Percentiles rank a stretch among this genome's conserved stretches.
Conservation (phyloP, 2,888 invertebrate species). For the Rosalia funebris region DNA sequence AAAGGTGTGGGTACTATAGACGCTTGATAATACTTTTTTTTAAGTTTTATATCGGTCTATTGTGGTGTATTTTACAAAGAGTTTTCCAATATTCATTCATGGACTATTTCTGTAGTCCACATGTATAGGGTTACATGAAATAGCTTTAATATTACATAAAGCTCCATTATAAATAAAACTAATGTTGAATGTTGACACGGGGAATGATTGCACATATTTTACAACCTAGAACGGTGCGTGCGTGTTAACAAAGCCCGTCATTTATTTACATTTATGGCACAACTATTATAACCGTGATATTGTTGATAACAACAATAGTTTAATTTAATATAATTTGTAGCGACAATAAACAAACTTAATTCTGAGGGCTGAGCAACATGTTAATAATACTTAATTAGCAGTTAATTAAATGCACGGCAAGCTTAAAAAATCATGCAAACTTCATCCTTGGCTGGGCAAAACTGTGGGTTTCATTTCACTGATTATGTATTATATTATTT, state of each 20-base stretch:
- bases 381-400: slow-evolving; percentile 12
- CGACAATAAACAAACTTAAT: slow-evolving; percentile 21
- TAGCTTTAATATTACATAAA: background rate
- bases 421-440: slow-evolving; percentile 14
- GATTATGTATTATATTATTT: no score
- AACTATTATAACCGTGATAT: slow-evolving; percentile 11
- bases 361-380: slow-evolving; percentile 19
- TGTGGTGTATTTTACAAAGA: background rate
- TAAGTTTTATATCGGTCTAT: background rate
- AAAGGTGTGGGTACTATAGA: no score
- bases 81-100: background rate
- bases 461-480: background rate
- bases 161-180: background rate
- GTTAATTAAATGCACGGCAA: slow-evolving; percentile 25
- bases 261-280: slow-evolving; percentile 7
- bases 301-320: slow-evolving; percentile 17
- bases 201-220: slow-evolving; percentile 5
- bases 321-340: slow-evolving; percentile 19
- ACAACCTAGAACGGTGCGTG: slow-evolving; percentile 7
- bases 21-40: no score
- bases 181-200: slow-evolving; percentile 13
- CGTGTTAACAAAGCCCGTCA: slow-evolving; percentile 21
- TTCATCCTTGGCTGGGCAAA: slow-evolving; percentile 6
- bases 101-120: background rate
- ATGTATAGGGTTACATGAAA: background rate